Base-by-base conservation (phyloP, 2,888 invertebrate genomes). In the Frankliniella fusca region DNA sequence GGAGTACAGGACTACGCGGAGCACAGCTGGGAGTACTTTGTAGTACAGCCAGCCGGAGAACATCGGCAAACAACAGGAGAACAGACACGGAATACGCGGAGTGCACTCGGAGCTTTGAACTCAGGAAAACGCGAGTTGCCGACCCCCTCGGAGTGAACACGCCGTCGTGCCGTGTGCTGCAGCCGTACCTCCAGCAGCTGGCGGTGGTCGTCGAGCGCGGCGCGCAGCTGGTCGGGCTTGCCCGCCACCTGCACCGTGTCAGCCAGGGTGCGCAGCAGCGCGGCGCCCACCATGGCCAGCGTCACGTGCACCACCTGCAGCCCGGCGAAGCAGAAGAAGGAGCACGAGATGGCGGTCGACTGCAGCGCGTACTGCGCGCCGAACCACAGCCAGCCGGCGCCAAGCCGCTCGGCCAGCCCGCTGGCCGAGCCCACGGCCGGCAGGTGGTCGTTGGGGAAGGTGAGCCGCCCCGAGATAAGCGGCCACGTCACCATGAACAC, bases 231-330 rank as follows among this genome's bases (percentile, higher is more conserved):
- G 11, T 2, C 5, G 23, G 7, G 70, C 23, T 0, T 9, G 23
- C 23, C 9, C 23, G 70, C 23, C 9, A 11, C 11, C n/a, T 23
- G 23, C 23, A 70, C 70, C 9, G 11, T 11, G 23, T 70, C 9
- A 10, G 70, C 23, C 70, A 76, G 27, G 8, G 70, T 76, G 70
- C 70, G 70, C 27, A 76, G 70, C 70, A 76, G 70, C 70, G 70
- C 70, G 8, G 70, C 70, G 70, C 11, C 9, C 23, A 76, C 70
- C 27, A 76, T 23, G 7, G 70, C 70, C 27, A 76, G 70, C 70
- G 70, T 76, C 1, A 76, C 27, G 70, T 76, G 70, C 70, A 76
- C 70, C 27, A 76, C 70, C 70, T 76, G 70, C 70, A 76, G 70
- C 27, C 70, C 70, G 23, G 70, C 70, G 70, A 76, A 27, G 70